Percentiles rank a stretch among this genome's conserved stretches.
Conservation (phyloP, 2,113 vertebrate genomes). For the Cololabis saira region DNA sequence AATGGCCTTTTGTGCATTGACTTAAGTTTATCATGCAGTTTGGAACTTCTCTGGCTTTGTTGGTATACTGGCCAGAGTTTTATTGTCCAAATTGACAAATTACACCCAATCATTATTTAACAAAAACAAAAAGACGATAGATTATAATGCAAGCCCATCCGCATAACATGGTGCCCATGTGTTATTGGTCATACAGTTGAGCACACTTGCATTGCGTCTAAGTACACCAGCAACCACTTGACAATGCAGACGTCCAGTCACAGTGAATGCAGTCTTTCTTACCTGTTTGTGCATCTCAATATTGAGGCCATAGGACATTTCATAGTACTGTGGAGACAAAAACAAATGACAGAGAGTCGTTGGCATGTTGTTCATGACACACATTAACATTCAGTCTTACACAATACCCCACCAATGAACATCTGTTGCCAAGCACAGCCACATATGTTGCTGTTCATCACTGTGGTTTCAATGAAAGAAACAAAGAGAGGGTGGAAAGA, state of each 20-base stretch:
- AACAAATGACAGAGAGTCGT: conserved; percentile 36
- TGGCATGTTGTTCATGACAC: conserved; percentile 43
- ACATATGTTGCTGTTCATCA: conserved; percentile 50
- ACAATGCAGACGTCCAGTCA: neutral
- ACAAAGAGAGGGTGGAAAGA: conserved; percentile 8
- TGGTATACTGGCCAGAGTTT: no score
- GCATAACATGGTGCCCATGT: no score
- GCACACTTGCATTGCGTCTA: neutral
- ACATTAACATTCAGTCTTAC: conserved; percentile 36
- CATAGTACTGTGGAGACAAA: conserved; percentile 76
- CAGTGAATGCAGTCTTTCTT: conserved; percentile 19
- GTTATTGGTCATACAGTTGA: no score
- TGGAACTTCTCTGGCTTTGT: no score
- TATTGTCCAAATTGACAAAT: no score
- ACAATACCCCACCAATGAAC: conserved; percentile 38
- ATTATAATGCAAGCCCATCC: no score
- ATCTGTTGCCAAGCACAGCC: conserved; percentile 43
- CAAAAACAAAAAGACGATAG: no score
- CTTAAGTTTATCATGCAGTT: no score
- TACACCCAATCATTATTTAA: no score
- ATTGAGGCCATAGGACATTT: conserved; percentile 81
- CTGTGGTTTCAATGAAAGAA: conserved; percentile 42
- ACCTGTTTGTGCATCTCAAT: no score
- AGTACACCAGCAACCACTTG: neutral
- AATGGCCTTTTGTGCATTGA: no score